phyloP scores from a whole-genome alignment of 2,797 vertebrate genomes.

The Glyptemys insculpta region DNA sequence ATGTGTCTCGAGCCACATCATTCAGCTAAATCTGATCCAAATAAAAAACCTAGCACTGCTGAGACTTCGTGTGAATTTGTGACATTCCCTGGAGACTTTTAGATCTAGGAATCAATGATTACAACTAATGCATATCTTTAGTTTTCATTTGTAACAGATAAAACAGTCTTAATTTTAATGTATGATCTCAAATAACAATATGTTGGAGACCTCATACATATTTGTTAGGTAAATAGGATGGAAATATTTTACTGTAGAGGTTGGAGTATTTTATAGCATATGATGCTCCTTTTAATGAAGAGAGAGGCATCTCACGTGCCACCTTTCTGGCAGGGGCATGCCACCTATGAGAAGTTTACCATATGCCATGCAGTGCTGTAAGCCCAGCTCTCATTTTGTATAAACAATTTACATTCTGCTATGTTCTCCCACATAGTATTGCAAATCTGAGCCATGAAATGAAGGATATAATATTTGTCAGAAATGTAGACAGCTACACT shows the following conservation, averaged over 20 bases:
- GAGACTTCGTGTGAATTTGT: slow-evolving; percentile 17
- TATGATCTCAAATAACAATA: background rate
- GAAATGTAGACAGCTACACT: background rate
- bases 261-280: background rate
- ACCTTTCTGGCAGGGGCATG: background rate
- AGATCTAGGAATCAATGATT: background rate
- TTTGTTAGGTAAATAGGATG: background rate
- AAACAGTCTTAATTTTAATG: background rate
- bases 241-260: background rate
- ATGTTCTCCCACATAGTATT: background rate
- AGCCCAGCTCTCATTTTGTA: background rate
- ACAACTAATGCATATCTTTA: slow-evolving; percentile 10
- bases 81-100: slow-evolving; percentile 37
- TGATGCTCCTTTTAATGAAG: background rate
- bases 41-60: background rate
- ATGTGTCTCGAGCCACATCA: slow-evolving; percentile 25
- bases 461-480: background rate
- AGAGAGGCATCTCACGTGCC: background rate
- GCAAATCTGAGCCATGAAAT: background rate
- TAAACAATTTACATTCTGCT: background rate
- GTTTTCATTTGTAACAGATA: slow-evolving; percentile 14
- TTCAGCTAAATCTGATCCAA: slow-evolving; percentile 55
- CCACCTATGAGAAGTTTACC: background rate
- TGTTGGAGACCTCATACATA: background rate
- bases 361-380: background rate